Evolutionary conservation across 2,113 vertebrate genomes (phyloP), one percentile per base, ranked within the genome.

Genomic region (Megaleporinus macrocephalus): DNA sequence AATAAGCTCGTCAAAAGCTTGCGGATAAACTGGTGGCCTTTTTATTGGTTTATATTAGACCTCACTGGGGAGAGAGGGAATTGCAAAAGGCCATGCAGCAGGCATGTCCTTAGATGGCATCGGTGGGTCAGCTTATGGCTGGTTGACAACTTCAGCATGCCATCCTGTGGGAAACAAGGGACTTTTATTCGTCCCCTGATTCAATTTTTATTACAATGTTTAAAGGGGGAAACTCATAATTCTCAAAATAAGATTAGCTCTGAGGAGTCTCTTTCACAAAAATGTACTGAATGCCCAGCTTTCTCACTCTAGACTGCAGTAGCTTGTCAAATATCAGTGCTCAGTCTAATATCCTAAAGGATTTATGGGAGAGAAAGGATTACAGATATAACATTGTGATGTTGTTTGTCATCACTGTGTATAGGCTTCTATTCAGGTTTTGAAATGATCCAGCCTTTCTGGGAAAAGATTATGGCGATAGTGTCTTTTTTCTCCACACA

Each of bases 171-270:
- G 80, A 85, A 84, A 89, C 87, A 88, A 85, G 80, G 84, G 86
- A 83, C n/a, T 44, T 89, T 88, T 80, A 73, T 81, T 65, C 79
- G 79, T 86, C 41, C 84, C 79, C 82, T 90, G 87, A 88, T 84
- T 89, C 87, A 82, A 72, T 83, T 85, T 88, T 83, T 90, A 87
- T 90, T 89, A 89, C 83, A 74, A 36, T 83, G 82, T 88, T 81
- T 82, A 87, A 73, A 85, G 87, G 11, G n/a, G 69, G 76, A 63
- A 83, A 83, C 86, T 7, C 33, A 26, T 49, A 82, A 86, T 22
- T 75, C 89, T 85, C 83, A 86, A 90, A 92, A 92, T 24, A 13
- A 69, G 44, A 16, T 53, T 91, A 90, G 89, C 55, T 57, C 84
- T 76, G 66, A 79, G 76, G 55, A 44, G 74, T 86, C 49, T 80